Base-by-base conservation (phyloP, 53 echinoderm and acorn worm species). In the Paracentrotus lividus region DNA sequence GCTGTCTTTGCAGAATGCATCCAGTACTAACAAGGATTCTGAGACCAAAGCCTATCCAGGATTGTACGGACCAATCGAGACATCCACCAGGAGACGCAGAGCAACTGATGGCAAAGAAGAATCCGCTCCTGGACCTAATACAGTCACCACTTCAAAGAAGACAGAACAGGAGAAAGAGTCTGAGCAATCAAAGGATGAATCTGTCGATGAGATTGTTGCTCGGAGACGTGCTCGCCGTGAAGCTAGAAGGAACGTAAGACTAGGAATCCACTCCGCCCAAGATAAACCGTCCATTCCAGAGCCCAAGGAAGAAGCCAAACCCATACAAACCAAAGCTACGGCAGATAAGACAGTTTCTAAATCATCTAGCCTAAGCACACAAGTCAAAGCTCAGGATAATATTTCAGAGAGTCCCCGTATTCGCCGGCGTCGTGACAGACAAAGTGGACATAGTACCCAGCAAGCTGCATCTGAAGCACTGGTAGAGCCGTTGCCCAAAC, bases 31-130 rank as follows among this genome's bases (percentile, higher is more conserved):
- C 84, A 90, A 94, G 81, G 94, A 86, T 31, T 53, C 88, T 38
- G 88, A 67, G 1, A 76, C 88, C 49, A 91, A 95, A 90, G 77
- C 90, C 7, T 95, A 95, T 85, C 95, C 95, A 20, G 95, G 95
- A 31, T 56, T 95, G 57, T 95, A 88, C 33, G 94, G 95, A 67
- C 95, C 95, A 34, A 95, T 95, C 23, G 95, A 95, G 66, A 95
- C 95, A 51, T 94, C 92, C 32, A 27, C 85, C 2, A 95, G 94
- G 81, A 94, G 94, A 49, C 84, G 95, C 13, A 85, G 90, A 44
- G 53, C 36, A 20, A 26, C 26, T 12, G 89, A 94, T 42, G 4
- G 4, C 27, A 89, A 59, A 23, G 81, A 90, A 81, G 90, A 94
- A 44, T 23, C 42, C 24, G 45, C 57, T 26, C 20, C 69, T 20